Evolutionary conservation across 2,888 invertebrate species (phyloP).

Genomic region (Anorthoa munda): DNA sequence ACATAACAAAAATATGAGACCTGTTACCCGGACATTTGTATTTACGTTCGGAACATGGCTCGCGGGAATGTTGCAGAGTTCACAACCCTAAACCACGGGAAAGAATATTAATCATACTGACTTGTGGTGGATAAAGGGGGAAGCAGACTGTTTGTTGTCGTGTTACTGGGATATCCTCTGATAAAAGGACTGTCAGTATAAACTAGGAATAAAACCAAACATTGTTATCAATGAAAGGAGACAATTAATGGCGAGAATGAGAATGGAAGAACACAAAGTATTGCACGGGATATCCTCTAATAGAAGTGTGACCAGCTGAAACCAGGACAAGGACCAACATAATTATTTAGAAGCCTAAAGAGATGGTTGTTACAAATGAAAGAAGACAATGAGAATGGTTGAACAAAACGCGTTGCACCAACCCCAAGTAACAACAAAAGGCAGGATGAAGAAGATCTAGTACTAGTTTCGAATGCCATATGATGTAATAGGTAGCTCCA

Average conservation of each 20-base stretch:
- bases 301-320: too few relatives aligned
- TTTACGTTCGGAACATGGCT: constrained; percentile 42
- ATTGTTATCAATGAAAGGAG: neutral
- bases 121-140: constrained; percentile 19
- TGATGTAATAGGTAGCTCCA: neutral
- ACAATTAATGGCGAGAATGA: neutral
- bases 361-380: too few relatives aligned
- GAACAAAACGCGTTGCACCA: neutral
- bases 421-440: neutral
- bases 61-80: constrained; percentile 29
- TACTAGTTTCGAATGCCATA: neutral
- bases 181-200: constrained; percentile 10
- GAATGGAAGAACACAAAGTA: neutral
- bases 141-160: constrained; percentile 21
- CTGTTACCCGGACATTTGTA: constrained; percentile 55
- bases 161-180: neutral
- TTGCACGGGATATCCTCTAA: too few relatives aligned
- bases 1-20: constrained; percentile 51
- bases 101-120: constrained; percentile 53
- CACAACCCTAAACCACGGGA: constrained; percentile 40
- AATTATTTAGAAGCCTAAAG: too few relatives aligned
- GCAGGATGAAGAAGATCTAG: neutral
- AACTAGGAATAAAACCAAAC: neutral
- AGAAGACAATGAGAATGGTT: neutral
- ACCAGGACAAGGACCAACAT: too few relatives aligned